phyloP scores from a whole-genome alignment of 2,888 invertebrate species.

The Tenthredo amoena region DNA sequence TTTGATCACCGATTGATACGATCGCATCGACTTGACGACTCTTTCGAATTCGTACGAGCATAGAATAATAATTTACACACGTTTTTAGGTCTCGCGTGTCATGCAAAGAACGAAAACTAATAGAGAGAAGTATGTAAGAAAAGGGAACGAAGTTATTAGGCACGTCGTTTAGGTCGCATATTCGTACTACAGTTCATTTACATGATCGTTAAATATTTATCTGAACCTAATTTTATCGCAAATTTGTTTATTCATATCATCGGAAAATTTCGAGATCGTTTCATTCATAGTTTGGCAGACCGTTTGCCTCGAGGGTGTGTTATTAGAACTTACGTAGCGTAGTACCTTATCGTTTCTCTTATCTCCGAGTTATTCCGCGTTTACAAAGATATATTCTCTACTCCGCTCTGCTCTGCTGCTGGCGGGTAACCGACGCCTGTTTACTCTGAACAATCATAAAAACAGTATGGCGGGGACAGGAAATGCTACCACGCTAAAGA shows the following conservation, averaged over 20 bases:
- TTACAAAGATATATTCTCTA: background rate
- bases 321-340: too few relatives aligned
- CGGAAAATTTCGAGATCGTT: too few relatives aligned
- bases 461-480: constrained; percentile 51
- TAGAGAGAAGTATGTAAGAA: background rate
- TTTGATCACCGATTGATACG: constrained; percentile 32
- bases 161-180: background rate
- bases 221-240: too few relatives aligned
- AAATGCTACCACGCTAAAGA: constrained; percentile 61
- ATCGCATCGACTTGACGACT: constrained; percentile 6
- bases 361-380: constrained; percentile 57
- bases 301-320: too few relatives aligned
- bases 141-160: background rate
- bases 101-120: constrained; percentile 57
- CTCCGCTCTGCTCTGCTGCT: background rate
- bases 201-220: too few relatives aligned
- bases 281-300: too few relatives aligned
- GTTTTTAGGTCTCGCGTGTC: constrained; percentile 54
- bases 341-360: constrained; percentile 55
- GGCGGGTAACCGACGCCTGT: constrained; percentile 38
- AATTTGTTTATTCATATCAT: too few relatives aligned
- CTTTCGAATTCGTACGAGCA: background rate
- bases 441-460: constrained; percentile 42
- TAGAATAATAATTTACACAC: constrained; percentile 6
- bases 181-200: background rate